phyloP scores from a whole-genome alignment of 2,797 vertebrate genomes.

The Rallus crepitans region DNA sequence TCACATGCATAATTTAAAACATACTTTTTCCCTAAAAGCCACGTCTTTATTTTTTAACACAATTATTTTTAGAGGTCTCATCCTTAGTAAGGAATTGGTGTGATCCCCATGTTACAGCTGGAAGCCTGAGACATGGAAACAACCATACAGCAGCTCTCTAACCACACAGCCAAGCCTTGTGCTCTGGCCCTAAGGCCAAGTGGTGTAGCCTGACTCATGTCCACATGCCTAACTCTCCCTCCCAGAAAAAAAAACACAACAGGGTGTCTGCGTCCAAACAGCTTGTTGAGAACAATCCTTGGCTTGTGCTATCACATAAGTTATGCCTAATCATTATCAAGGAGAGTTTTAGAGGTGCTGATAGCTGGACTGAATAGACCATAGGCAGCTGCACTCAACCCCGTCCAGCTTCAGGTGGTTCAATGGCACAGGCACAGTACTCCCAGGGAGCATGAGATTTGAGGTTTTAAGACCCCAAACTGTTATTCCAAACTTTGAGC shows the following conservation, averaged over 20 bases:
- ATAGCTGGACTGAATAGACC: rapidly evolving
- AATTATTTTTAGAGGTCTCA: not conserved
- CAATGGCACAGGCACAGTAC: not conserved
- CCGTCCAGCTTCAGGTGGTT: rapidly evolving
- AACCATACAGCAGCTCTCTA: not conserved
- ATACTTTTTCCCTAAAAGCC: not conserved
- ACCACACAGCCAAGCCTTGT: not conserved
- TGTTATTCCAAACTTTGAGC: not conserved
- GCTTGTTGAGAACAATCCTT: not conserved
- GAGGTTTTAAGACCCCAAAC: not conserved
- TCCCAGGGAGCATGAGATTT: not conserved
- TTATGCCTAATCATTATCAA: not conserved
- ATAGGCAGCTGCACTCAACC: rapidly evolving
- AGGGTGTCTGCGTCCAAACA: not conserved
- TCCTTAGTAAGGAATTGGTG: not conserved
- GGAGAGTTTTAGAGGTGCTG: not conserved
- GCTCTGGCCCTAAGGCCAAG: not conserved
- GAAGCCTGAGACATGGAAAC: not conserved
- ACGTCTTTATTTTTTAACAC: not conserved
- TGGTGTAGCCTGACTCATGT: conserved; percentile 45
- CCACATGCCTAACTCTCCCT: conserved; percentile 31
- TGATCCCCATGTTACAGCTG: not conserved
- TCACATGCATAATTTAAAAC: not conserved
- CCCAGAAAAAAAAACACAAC: not conserved
- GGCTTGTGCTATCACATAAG: not conserved